A percentile compares a stretch with the other conserved stretches of the same genome.
Evolutionary conservation across 2,888 invertebrate species (phyloP).

Genomic region (Chrysomela aeneicollis): DNA sequence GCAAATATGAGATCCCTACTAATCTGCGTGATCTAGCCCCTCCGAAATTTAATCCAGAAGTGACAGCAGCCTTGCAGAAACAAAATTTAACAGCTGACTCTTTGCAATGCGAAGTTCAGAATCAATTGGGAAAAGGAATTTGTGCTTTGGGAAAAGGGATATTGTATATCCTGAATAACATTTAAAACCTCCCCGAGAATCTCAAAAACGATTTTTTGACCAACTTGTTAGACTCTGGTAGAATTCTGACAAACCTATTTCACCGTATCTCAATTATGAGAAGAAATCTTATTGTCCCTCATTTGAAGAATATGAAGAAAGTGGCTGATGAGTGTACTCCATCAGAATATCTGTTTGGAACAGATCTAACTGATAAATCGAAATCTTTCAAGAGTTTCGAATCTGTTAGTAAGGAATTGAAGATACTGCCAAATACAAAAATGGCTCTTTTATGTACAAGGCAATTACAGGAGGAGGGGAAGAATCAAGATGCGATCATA

Average conservation of each 20-base stretch:
- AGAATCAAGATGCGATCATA: not conserved
- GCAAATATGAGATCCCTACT: conserved; percentile 18
- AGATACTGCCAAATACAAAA: not conserved
- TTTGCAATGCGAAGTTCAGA: conserved; percentile 16
- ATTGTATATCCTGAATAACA: not conserved
- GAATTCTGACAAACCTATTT: conserved; percentile 30
- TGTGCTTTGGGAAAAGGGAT: not conserved
- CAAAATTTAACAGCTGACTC: conserved; percentile 4
- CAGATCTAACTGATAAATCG: conserved; percentile 25
- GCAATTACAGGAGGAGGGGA: conserved; percentile 4
- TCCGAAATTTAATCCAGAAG: conserved; percentile 16
- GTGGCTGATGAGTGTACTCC: conserved; percentile 23
- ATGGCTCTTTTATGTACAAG: too few species aligned
- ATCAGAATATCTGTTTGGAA: conserved; percentile 26
- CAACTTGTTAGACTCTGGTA: conserved; percentile 12
- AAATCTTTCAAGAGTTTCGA: conserved; percentile 27
- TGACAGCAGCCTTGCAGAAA: conserved; percentile 11
- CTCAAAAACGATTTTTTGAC: conserved; percentile 5
- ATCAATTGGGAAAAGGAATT: conserved; percentile 8
- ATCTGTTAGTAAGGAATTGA: conserved; percentile 24
- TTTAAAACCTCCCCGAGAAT: conserved; percentile 6
- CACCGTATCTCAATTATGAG: conserved; percentile 27
- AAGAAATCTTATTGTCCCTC: conserved; percentile 24
- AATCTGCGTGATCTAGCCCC: conserved; percentile 13
- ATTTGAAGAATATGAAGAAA: conserved; percentile 26